Evolutionary conservation across 2,797 vertebrate genomes (phyloP), one percentile per base, ranked within the genome.

Genomic region (Acanthurus tractus): DNA sequence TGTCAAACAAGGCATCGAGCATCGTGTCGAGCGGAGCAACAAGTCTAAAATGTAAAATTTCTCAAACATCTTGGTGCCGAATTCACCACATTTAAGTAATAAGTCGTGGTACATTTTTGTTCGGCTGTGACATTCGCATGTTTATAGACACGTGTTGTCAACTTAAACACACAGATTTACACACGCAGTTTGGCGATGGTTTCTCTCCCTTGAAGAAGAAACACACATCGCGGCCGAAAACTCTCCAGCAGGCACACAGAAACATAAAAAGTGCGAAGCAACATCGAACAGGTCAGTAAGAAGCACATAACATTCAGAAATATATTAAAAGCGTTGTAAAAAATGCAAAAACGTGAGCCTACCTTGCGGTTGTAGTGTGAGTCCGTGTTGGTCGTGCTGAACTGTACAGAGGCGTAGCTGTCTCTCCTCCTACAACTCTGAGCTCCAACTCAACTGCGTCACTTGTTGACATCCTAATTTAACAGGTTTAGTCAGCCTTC

Each of bases 391-490:
- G 0, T 40, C 23, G 1, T 4, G 67, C n/a, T 36, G 78, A 42
- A 17, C 73, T 14, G 78, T 6, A 1, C 67, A 13, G 79, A 75
- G 58, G 62, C 71, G 84, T 58, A 12, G 17, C 40, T 45, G 64
- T 74, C 52, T 85, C 84, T 79, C 84, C 84, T 83, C 78, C 88
- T 84, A 7, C 86, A 54, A 34, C 84, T 79, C 70, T 29, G 49
- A 48, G 82, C 75, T 85, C 81, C 78, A 6, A 49, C 59, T 75
- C 56, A 78, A 8, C 86, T 87, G 89, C 92, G 92, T 91, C 91
- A 92, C 88, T 86, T 86, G 89, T 89, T 90, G 91, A 93, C 93
- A 92, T 92, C 85, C 78, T 89, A 52, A 55, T 70, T 78, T 40
- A 91, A 88, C 89, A 88, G 79, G 82, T 89, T 78, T 68, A 2